Evolutionary conservation across 2,888 invertebrate genomes (phyloP), one percentile per base, ranked within the genome.

Genomic region (Piscicola geometra): DNA sequence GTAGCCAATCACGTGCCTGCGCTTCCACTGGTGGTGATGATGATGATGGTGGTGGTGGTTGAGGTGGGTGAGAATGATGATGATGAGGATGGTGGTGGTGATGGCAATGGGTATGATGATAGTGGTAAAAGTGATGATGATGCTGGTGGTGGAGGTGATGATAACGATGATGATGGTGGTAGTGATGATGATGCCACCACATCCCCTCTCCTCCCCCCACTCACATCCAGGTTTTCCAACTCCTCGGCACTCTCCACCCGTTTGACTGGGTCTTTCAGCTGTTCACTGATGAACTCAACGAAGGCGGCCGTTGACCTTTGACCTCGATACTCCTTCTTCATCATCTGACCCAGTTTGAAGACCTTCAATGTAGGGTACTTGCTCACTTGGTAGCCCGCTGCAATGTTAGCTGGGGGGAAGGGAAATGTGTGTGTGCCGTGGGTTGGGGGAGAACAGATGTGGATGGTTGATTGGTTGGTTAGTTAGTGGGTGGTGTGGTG

Each of bases 291-390:
- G n/a, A 56, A 25, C 3, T 56, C 60, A 56, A 56, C 60, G n/a
- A 18, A 56, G n/a, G n/a, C 60, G 5, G 25, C 9, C 25, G n/a
- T 21, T 0, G 96, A 94, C 75, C 99, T 89, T 81, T 89, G 88
- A 78, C 93, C 98, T 83, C 97, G 89, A 79, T 87, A 88, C 80
- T 88, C 88, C 77, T 84, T 84, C 80, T 88, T 88, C 25, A 85
- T 82, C 18, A 85, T 79, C 78, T 86, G 83, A n/a, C 87, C 87
- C 80, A 84, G 83, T 73, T 93, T 89, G 81, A 97, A 92, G 30
- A 98, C 87, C 87, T 99, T 99, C 76, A 99, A 86, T 3, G 99
- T 99, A 5, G 99, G 99, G 87, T 99, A 99, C 88, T 99, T 99
- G 76, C 91, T 92, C 77, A 99, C 96, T 83, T 96, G 95, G 86